Evolutionary conservation across 2,888 invertebrate genomes (phyloP), one percentile per base, ranked within the genome.

Genomic region (Pseudococcus viburni): DNA sequence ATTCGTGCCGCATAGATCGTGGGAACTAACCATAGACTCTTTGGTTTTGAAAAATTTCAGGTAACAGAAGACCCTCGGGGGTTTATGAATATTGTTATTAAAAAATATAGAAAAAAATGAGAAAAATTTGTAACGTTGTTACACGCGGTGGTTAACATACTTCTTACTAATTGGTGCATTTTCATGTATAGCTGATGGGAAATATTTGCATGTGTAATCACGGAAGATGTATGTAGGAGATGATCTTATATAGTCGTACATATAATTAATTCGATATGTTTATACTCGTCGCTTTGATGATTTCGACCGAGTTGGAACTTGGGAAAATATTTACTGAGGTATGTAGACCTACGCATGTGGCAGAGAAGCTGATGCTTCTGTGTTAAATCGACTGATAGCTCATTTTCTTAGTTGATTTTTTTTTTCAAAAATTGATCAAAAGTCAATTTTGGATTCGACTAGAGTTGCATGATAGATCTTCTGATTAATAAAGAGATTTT

Each of bases 81-180:
- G 12, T 73, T 11, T 73, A 73, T 73, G 68, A 73, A 73, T 73
- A 73, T 73, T 73, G 68, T 73, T 73, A 73, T 73, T 73, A 73
- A 73, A 73, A 33, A 73, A 33, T 19, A 59, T 55, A 17, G 55
- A 59, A 19, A 19, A 59, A 59, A 59, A 51, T 33, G 26, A 33
- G 26, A 33, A 33, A 33, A 51, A 51, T 51, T 51, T 51, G 17
- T 51, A 51, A 33, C 26, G 26, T 3, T 17, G 64, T 51, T 51
- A n/a, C 33, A 73, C 68, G 12, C 68, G 33, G 68, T 73, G 68
- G 33, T 73, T 73, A 73, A 73, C 68, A 73, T 73, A 73, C 33
- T 73, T 73, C 68, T 73, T 73, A 73, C 68, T 73, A 73, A 73
- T 73, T 73, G 68, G 68, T 73, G 68, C 68, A 73, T 73, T 73